A percentile compares a stretch with the other conserved stretches of the same genome.
Conservation (phyloP, 2,888 invertebrate species). For the Eulithis prunata region DNA sequence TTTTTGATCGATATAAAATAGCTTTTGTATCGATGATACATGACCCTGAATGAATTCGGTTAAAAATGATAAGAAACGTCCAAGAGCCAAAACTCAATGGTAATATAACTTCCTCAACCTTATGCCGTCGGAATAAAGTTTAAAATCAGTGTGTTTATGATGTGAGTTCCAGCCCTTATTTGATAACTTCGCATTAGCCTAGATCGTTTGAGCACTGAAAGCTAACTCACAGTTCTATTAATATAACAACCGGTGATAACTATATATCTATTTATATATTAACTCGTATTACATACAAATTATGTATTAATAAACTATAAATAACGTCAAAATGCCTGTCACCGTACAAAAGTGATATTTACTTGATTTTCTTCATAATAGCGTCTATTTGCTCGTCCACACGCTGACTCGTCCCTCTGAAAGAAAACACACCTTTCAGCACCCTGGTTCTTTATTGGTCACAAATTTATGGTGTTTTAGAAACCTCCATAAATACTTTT, state of each 20-base stretch:
- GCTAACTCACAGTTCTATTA: neutral
- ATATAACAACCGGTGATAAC: neutral
- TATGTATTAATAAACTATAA: slow-evolving; percentile 8
- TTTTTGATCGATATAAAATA: too few relatives aligned
- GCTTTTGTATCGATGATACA: too few relatives aligned
- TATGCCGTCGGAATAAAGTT: too few relatives aligned
- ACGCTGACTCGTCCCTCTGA: slow-evolving; percentile 89
- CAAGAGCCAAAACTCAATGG: too few relatives aligned
- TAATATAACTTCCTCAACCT: too few relatives aligned
- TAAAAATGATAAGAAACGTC: too few relatives aligned
- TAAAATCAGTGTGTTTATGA: too few relatives aligned
- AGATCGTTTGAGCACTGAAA: slow-evolving; percentile 17
- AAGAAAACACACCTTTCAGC: slow-evolving; percentile 14
- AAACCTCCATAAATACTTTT: too few relatives aligned
- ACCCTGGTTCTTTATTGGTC: neutral
- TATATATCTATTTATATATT: too few relatives aligned
- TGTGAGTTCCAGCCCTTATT: too few relatives aligned
- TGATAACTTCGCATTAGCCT: slow-evolving; percentile 4
- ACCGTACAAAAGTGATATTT: slow-evolving; percentile 27
- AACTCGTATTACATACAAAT: neutral
- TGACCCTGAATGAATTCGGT: too few relatives aligned
- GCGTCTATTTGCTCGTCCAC: slow-evolving; percentile 92
- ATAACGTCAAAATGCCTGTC: slow-evolving; percentile 23
- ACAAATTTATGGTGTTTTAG: too few relatives aligned
- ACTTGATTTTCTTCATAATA: slow-evolving; percentile 86